Evolutionary conservation across 2,888 invertebrate genomes (phyloP).

Genomic region (Chelonus formosanus): DNA sequence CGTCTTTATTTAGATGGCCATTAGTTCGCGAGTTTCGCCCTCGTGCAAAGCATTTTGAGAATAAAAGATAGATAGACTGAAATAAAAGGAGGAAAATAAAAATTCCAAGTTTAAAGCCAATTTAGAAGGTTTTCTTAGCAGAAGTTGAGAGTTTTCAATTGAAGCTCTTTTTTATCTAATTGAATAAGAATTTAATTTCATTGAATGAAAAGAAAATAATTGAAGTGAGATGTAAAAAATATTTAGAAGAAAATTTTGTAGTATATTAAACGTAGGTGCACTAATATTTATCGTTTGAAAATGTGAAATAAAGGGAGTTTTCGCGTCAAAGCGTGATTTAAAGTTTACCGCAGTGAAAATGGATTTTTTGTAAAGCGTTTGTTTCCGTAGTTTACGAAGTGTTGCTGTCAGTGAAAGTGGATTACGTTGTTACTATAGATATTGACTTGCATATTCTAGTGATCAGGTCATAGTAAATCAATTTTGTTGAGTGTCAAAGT

Average conservation of each 20-base stretch:
- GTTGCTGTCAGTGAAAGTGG: slow-evolving; percentile 30
- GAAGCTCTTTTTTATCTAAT: neutral
- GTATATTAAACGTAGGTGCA: neutral
- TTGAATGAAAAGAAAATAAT: neutral
- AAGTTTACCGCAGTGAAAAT: slow-evolving; percentile 32
- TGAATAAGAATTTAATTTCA: neutral
- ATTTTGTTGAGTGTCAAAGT: slow-evolving; percentile 11
- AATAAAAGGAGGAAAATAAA: neutral
- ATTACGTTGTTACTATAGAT: slow-evolving; percentile 34
- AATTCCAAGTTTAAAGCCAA: neutral
- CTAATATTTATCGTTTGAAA: slow-evolving; percentile 6
- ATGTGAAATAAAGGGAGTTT: slow-evolving; percentile 5
- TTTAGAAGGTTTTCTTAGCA: slow-evolving; percentile 3
- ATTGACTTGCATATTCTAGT: slow-evolving; percentile 23
- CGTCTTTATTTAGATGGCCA: too few species aligned
- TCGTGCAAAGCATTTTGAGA: too few species aligned
- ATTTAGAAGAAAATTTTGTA: neutral
- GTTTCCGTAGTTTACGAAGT: slow-evolving; percentile 18
- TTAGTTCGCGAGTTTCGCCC: too few species aligned
- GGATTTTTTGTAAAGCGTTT: slow-evolving; percentile 30
- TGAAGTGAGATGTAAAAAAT: neutral
- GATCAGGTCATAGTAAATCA: slow-evolving; percentile 20
- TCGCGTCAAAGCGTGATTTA: slow-evolving; percentile 34
- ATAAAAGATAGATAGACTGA: neutral
- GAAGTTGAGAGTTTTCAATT: slow-evolving; percentile 1